Evolutionary conservation across 2,888 invertebrate genomes (phyloP), one percentile per base, ranked within the genome.

Genomic region (Brachypalpus laphriformis): DNA sequence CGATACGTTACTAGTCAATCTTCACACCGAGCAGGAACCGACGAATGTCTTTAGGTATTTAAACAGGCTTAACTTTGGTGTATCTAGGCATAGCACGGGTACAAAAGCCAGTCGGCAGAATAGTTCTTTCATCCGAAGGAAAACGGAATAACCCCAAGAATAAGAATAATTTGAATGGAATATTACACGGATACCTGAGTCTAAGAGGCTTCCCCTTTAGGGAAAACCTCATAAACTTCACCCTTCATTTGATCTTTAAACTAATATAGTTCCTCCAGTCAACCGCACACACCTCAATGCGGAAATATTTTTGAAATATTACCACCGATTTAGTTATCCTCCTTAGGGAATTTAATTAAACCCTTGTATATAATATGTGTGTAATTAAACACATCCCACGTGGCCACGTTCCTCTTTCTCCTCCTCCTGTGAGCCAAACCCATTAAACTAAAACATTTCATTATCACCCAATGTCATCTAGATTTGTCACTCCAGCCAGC

Each of bases 361-460:
- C 65, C 49, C 61, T 61, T 65, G 61, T 59, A 66, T 66, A 66
- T 71, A 66, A 66, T 66, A 66, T 71, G 71, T 59, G 37, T 61
- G 71, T 71, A 77, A 77, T 82, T 72, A 77, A 77, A 66, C 65
- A 54, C 51, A 47, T 72, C 57, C 40, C 37, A 47, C 5, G 6
- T 28, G 28, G 11, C 49, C 22, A 18, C 45, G 31, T 8, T 18
- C 11, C 14, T 3, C 5, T 16, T 9, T 28, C 42, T 34, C 8
- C 28, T 49, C 49, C 37, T n/a, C 14, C 5, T 31, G 1, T 9
- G 6, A 2, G 70, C 5, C 16, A 54, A 80, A 75, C 57, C 68
- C 68, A 80, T 83, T 78, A 70, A 83, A 83, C 74, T 74, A 56
- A 78, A 70, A 78, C 68, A 83, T 83, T 75, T 80, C 49, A 78